Evolutionary conservation across 35 echinoderm and acorn worm species (phyloP), one percentile per base, ranked within the genome.

Genomic region (Holothuria glaberrima): DNA sequence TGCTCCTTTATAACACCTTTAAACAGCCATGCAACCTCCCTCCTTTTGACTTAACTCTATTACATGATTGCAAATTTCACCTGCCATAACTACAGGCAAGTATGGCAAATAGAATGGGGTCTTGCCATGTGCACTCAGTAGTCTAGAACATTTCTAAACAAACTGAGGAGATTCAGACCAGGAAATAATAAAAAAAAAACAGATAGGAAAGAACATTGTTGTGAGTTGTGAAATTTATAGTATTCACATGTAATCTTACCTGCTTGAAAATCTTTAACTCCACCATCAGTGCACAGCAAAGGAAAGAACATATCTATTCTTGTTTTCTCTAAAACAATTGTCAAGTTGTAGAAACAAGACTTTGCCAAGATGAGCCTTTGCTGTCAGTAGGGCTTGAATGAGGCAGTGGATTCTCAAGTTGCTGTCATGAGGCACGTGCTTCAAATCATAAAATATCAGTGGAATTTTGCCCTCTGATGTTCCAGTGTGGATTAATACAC

Each of bases 271-370:
- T 50, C 25, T 73, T 60, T 13, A 20, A 33, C 29, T 89, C 68
- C 29, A 89, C 87, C 38, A 89, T 45, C 67, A 89, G 20, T 22
- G 68, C 22, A n/a, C n/a, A 60, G 68, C 87, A 52, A 89, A 77
- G 5, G 68, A 54, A 5, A 89, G 87, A 20, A 89, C 44, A 36
- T 57, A 76, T 60, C 34, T 73, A 38, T 89, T 89, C 25, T 89
- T 89, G 29, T 89, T 89, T 29, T 89, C 87, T 68, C 87, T 48
- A 77, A 58, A 89, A 38, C 87, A 89, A 68, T 89, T 89, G 71
- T 89, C 87, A 22, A 89, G 44, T 38, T 89, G 87, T 5, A 77
- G 29, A 30, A 75, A 77, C 6, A 89, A 30, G 12, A 58, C 29
- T 58, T 58, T 77, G 16, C 87, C 87, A 45, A 89, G 35, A 36